Conservation (phyloP, 2,797 vertebrate species). For the Sebastiscus albofasciatus region DNA sequence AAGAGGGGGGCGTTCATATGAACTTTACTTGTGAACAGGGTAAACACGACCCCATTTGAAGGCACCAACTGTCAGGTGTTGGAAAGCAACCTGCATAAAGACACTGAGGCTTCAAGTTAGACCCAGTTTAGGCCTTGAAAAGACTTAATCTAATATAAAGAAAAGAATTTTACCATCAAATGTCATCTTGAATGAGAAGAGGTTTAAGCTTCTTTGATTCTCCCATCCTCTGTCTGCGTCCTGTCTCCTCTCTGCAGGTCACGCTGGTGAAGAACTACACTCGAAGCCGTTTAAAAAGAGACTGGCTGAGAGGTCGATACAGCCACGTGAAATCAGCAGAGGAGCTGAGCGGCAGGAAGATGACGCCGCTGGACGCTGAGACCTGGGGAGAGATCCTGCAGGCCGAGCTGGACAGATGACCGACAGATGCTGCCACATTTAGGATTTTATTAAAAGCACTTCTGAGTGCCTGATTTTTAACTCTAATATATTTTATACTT, state of each 20-base stretch:
- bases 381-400: conserved; percentile 94
- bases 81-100: background rate
- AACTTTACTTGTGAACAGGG: too few relatives aligned
- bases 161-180: background rate
- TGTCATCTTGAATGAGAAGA: background rate
- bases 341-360: conserved; percentile 82
- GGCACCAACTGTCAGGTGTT: background rate
- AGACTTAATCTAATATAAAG: background rate
- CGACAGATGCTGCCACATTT: background rate
- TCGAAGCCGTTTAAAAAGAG: conserved; percentile 86
- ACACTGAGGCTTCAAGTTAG: background rate
- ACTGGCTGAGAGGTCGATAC: conserved; percentile 89
- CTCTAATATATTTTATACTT: conserved; percentile 31
- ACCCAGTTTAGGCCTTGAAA: background rate
- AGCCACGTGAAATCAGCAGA: conserved; percentile 85
- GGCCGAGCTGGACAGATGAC: conserved; percentile 89
- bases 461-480: background rate
- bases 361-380: conserved; percentile 87
- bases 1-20: too few relatives aligned
- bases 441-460: background rate
- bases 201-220: background rate
- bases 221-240: background rate
- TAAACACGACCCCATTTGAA: too few relatives aligned
- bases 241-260: conserved; percentile 73
- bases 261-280: conserved; percentile 89